Base-by-base conservation (phyloP, 1,140 invertebrate genomes). In the Fragariocoptes setiger region DNA sequence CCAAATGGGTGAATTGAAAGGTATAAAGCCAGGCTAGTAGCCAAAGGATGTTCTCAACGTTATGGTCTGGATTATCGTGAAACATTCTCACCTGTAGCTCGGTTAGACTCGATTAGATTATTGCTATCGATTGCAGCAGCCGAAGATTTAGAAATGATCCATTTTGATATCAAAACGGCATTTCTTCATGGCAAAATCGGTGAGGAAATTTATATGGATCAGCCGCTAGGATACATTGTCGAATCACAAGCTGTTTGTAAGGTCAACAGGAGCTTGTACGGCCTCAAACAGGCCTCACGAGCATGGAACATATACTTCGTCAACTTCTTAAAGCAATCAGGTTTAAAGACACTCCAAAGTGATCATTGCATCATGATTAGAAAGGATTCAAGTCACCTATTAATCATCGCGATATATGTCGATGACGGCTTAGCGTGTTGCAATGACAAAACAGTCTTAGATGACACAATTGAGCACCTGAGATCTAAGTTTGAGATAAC, bases 141-240 rank as follows among this genome's bases (percentile, higher is more conserved):
- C 36, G 8, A 49, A 14, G 42, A 53, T 36, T 42, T 51, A 14
- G 4, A 43, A 12, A 41, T 59, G 46, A 17, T 44, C 40, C 46
- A 58, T 44, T 49, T 41, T 47, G 53, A 41, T 44, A 52, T 49
- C 44, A 40, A 36, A 54, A 48, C 48, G 45, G 43, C 44, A 54
- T 47, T 57, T 45, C 46, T 58, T 8, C 42, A 59, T 47, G 55
- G 53, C 5, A 39, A 48, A 37, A 37, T 59, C 14, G 39, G 54
- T 37, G 53, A 53, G 44, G 52, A 58, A 12, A 53, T 62, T 2
- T 60, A 56, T 37, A 51, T 59, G 47, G 43, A 47, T 36, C 45
- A 50, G 43, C 56, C 56, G 31, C 35, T 47, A 44, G 53, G 42
- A 4, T 46, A 42, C 16, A 39, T 20, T 17, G 25, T 43, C 21